Conservation (phyloP, 92 coral and sea anemone genomes). For the Palythoa heliodiscus region DNA sequence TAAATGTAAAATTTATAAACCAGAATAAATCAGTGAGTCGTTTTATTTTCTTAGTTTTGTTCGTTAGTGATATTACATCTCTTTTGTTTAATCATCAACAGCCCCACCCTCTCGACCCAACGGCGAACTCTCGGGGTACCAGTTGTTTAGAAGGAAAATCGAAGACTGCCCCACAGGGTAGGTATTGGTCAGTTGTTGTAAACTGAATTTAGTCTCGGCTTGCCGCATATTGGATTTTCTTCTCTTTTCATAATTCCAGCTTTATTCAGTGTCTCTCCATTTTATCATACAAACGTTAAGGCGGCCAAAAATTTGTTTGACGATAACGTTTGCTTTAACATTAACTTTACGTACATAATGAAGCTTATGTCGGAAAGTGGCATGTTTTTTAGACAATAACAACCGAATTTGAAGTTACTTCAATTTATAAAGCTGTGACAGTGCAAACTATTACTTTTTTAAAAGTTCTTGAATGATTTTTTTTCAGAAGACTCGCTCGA, state of each 20-base stretch:
- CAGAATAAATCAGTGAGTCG: neutral
- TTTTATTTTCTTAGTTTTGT: neutral
- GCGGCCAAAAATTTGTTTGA: too few species aligned
- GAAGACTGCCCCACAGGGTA: conserved; percentile 82
- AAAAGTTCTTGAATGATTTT: too few species aligned
- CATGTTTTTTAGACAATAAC: too few species aligned
- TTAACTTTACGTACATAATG: too few species aligned
- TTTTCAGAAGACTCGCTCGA: too few species aligned
- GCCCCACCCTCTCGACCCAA: conserved; percentile 86
- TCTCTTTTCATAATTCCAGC: neutral
- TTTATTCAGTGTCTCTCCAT: neutral
- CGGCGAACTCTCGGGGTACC: conserved; percentile 75
- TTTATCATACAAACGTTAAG: too few species aligned
- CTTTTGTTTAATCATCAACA: conserved; percentile 3
- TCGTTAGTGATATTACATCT: neutral
- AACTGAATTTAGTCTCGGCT: neutral
- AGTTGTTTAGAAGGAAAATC: conserved; percentile 72
- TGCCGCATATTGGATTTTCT: neutral
- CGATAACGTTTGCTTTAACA: too few species aligned
- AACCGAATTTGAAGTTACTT: too few species aligned
- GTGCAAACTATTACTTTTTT: too few species aligned
- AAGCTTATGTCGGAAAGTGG: too few species aligned
- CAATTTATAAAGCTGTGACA: too few species aligned
- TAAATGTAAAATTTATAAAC: too few species aligned
- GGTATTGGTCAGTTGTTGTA: neutral